phyloP scores from a whole-genome alignment of 2,888 invertebrate species.

The Arctia plantaginis region DNA sequence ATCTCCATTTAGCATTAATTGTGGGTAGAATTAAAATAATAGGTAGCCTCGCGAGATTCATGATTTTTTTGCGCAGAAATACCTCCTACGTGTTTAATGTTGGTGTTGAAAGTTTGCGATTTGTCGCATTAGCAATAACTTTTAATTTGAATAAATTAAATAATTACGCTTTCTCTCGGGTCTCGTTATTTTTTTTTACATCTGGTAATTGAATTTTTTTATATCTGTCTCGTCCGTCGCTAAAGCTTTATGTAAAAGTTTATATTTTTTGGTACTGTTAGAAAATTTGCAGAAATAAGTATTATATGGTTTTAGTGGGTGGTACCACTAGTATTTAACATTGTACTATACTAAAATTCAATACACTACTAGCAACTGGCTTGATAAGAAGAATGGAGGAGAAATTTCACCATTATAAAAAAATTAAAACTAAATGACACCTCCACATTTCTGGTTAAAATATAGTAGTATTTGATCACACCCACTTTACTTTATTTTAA shows the following conservation, averaged over 20 bases:
- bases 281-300: neutral
- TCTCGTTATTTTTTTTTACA: neutral
- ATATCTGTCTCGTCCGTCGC: neutral
- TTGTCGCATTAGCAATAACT: slow-evolving; percentile 15
- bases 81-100: slow-evolving; percentile 14
- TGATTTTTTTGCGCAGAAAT: slow-evolving; percentile 10
- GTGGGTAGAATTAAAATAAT: slow-evolving; percentile 43
- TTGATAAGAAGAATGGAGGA: neutral
- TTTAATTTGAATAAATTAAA: slow-evolving; percentile 13
- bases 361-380: neutral
- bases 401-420: neutral
- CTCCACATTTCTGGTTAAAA: too few species aligned
- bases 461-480: too few species aligned
- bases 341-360: neutral
- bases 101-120: slow-evolving; percentile 13
- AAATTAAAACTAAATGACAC: too few species aligned
- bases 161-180: slow-evolving; percentile 4
- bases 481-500: too few species aligned
- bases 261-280: neutral
- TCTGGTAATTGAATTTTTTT: slow-evolving; percentile 4
- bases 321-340: too few species aligned
- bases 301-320: neutral
- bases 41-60: slow-evolving; percentile 24
- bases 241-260: neutral
- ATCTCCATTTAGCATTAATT: slow-evolving; percentile 28